Evolutionary conservation across 2,797 vertebrate species (phyloP), one percentile per base, ranked within the genome.

Genomic region (Sphenodon punctatus): DNA sequence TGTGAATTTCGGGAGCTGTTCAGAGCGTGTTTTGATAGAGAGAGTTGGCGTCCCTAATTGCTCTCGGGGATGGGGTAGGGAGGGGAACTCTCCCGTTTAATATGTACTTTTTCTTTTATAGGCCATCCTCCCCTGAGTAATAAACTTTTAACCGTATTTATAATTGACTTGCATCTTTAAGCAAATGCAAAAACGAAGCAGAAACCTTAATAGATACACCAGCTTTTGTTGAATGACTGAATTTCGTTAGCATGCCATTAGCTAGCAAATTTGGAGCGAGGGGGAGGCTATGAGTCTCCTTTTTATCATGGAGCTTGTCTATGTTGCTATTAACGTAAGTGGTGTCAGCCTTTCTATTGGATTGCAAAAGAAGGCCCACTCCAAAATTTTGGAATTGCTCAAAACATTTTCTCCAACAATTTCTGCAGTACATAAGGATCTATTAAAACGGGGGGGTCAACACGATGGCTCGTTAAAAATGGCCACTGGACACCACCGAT

Each of bases 91-190:
- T 61, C 39, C 36, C 25, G 27, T 70, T 82, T 73, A 45, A 32
- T 23, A 3, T 27, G 64, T 73, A 38, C 5, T 51, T 64, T 48
- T 25, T 3, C 9, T 34, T 51, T 58, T 73, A 55, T 51, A 55
- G 65, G 81, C 8, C 2, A 69, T 63, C 51, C 60, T 81, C 71
- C 70, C 67, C 22, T 1, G 63, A 56, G 75, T 78, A 85, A 56
- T 77, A 75, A 84, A 92, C 76, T 78, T 87, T 67, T 75, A 73
- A 34, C 53, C 48, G 45, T 75, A 51, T 80, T 92, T 87, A 46
- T 86, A 82, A 90, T 61, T 86, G 87, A 59, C 32, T 16, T 25
- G 19, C 22, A 25, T 82, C 80, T 88, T 90, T 77, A 78, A 92
- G 80, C 76, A 78, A 85, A 71, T 64, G 80, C 88, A 75, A 63